Conservation (phyloP, 2,113 vertebrate species). For the Herpetotheres cachinnans region DNA sequence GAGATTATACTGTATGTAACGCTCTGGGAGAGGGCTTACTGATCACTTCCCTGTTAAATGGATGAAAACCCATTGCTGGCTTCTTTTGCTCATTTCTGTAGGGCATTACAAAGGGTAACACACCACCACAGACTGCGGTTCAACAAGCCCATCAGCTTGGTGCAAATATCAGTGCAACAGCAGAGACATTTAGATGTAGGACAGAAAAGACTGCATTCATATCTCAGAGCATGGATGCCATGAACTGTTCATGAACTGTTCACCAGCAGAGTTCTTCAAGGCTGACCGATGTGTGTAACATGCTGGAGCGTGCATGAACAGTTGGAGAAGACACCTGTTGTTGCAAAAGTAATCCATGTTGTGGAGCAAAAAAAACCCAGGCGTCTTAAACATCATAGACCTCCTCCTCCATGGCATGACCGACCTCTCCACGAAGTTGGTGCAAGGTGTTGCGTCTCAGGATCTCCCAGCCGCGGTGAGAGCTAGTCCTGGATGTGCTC, state of each 20-base stretch:
- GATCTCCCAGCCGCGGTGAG: constrained; percentile 80
- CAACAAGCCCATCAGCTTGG: not conserved
- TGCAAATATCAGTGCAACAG: not conserved
- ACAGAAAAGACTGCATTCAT: not conserved
- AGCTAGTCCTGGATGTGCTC: constrained; percentile 67
- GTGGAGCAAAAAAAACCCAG: not conserved
- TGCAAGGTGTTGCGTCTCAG: constrained; percentile 76
- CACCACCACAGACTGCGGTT: not conserved
- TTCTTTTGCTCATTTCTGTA: not conserved
- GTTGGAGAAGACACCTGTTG: not conserved
- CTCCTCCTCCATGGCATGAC: constrained; percentile 62
- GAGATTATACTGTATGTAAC: not conserved
- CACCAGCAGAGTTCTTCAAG: not conserved
- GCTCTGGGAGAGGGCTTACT: not conserved
- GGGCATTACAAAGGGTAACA: not conserved
- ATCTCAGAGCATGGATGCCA: not conserved
- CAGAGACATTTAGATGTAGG: not conserved
- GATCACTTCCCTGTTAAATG: not conserved
- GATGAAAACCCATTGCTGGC: not conserved
- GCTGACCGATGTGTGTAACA: not conserved
- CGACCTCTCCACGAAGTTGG: constrained; percentile 42
- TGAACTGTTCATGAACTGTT: not conserved
- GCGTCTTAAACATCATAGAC: constrained; percentile 68
- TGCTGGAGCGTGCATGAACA: not conserved
- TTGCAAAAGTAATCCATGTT: not conserved